Conservation (phyloP, 2,113 vertebrate genomes). For the Psittacus erithacus region DNA sequence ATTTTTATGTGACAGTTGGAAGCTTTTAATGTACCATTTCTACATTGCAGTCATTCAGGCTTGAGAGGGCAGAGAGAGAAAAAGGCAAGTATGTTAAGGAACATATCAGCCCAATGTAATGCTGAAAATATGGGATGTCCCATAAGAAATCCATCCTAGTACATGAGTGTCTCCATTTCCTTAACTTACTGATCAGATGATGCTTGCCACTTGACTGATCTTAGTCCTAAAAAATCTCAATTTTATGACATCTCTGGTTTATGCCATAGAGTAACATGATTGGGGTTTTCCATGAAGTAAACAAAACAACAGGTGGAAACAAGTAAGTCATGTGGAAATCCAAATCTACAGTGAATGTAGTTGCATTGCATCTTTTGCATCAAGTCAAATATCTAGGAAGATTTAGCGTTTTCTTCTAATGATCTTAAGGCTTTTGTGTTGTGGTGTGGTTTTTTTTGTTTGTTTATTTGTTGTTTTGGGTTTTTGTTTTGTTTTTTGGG, state of each 20-base stretch:
- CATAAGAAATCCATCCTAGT: background rate
- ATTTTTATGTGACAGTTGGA: background rate
- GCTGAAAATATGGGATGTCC: background rate
- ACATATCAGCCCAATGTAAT: background rate
- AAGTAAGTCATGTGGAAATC: fast-evolving
- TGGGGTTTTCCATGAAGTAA: background rate
- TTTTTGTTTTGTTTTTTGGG: no score
- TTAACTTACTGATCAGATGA: background rate
- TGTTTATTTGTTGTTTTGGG: no score
- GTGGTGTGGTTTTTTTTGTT: no score
- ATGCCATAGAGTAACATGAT: background rate
- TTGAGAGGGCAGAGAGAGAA: background rate
- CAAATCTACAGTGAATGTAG: background rate
- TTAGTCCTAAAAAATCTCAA: background rate
- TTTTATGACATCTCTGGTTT: background rate
- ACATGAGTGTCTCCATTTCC: background rate
- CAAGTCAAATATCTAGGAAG: background rate
- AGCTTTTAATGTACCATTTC: background rate
- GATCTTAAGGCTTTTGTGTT: background rate
- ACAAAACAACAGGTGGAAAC: background rate
- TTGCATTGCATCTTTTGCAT: background rate
- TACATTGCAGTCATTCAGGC: background rate
- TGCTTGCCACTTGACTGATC: background rate
- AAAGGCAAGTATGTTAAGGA: background rate
- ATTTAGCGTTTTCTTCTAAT: background rate